Percentiles rank a stretch among this genome's conserved stretches.
Evolutionary conservation across 2,113 vertebrate genomes (phyloP).

Genomic region (Ahaetulla prasina): DNA sequence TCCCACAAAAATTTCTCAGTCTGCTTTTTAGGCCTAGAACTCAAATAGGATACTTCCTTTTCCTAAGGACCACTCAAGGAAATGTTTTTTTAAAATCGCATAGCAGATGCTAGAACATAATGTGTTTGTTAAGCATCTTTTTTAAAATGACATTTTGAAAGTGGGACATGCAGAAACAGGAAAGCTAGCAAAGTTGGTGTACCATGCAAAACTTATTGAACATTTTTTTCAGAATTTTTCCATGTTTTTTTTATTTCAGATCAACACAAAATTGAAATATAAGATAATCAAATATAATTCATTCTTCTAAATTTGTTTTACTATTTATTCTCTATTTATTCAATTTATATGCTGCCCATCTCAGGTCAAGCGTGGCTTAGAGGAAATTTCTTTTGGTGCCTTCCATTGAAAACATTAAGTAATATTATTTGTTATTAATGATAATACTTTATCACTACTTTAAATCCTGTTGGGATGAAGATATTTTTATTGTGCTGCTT

Average conservation of each 20-base stretch:
- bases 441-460: too few relatives aligned
- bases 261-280: not conserved
- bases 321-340: not conserved
- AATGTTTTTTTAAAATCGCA: not conserved
- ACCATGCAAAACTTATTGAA: not conserved
- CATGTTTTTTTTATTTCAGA: not conserved
- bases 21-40: constrained; percentile 16
- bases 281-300: not conserved
- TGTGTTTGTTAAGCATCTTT: constrained; percentile 30
- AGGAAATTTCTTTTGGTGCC: not conserved
- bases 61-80: not conserved
- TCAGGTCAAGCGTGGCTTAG: not conserved
- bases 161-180: constrained; percentile 28
- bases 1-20: not conserved
- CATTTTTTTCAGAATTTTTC: not conserved
- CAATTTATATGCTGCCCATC: not conserved
- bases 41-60: not conserved
- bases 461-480: not conserved
- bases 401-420: not conserved
- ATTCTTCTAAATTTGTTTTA: not conserved
- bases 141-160: constrained; percentile 41
- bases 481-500: not conserved
- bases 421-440: not conserved
- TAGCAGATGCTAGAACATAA: constrained; percentile 1
- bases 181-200: constrained; percentile 29